Percentiles rank a stretch among this genome's conserved stretches.
These are phyloP conservation scores for Champsocephalus gunnari DNA, from an alignment of 2,797 vertebrate species.

Conservation along the genomic window DNA sequence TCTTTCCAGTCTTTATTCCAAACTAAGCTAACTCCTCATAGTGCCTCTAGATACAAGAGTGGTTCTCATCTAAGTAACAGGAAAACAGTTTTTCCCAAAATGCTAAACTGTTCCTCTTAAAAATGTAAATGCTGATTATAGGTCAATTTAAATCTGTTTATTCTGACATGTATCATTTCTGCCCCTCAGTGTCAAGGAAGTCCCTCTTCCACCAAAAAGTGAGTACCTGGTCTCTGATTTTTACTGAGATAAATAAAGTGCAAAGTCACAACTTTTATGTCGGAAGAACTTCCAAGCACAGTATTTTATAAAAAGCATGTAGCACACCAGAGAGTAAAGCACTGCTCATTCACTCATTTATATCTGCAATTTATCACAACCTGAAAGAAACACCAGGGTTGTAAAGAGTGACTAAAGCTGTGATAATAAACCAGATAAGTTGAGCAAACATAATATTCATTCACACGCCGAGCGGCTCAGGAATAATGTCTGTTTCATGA, in stretches of 20 bases:
- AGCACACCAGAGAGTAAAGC: neutral
- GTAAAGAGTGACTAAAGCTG: conserved; percentile 5
- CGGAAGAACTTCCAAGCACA: neutral
- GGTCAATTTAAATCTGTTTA: neutral
- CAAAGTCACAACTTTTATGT: neutral
- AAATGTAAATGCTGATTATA: neutral
- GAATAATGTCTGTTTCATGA: conserved; percentile 46
- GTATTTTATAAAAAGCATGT: neutral
- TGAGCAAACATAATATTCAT: neutral
- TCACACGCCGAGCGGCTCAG: conserved; percentile 21
- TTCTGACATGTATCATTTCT: conserved; percentile 48
- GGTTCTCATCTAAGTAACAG: neutral
- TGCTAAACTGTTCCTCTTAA: neutral
- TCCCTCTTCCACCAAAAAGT: conserved; percentile 84
- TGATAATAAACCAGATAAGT: conserved; percentile 9
- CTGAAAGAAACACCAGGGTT: neutral
- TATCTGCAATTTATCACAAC: conserved; percentile 8
- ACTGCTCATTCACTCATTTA: neutral
- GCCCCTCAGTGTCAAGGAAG: conserved; percentile 80
- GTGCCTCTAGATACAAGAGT: neutral
- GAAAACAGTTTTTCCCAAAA: neutral
- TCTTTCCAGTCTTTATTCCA: neutral
- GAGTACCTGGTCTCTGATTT: conserved; percentile 57
- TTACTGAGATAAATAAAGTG: neutral
- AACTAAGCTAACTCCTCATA: conserved; percentile 1